These are phyloP conservation scores for Pandemis cinnamomeana DNA, from an alignment of 2,888 invertebrate species.

Conservation along the genomic window DNA sequence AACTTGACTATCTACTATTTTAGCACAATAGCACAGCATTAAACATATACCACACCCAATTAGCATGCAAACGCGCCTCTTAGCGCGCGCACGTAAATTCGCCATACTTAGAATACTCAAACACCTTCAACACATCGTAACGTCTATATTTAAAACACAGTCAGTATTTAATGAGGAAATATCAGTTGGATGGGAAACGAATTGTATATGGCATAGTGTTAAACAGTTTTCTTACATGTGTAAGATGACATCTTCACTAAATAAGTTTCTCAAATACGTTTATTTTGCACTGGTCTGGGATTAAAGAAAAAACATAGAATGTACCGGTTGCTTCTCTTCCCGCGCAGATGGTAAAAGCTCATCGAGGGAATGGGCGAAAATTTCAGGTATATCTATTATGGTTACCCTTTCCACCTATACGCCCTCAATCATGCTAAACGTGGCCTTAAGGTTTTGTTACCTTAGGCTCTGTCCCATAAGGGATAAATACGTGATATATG, in stretches of 20 bases:
- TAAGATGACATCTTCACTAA: not conserved
- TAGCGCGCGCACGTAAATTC: constrained; percentile 25
- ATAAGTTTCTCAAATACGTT: no score
- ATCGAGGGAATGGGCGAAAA: no score
- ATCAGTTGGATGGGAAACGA: not conserved
- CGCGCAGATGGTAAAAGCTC: no score
- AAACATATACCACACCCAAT: constrained; percentile 12
- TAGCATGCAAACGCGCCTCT: constrained; percentile 24
- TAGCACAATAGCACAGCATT: not conserved
- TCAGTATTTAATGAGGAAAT: constrained; percentile 2
- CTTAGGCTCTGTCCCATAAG: no score
- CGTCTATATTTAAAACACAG: constrained; percentile 37
- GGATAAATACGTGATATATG: no score
- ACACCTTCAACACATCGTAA: constrained; percentile 22
- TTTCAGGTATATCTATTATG: no score
- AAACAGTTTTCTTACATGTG: not conserved
- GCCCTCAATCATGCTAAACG: no score
- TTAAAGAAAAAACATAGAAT: no score
- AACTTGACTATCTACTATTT: not conserved
- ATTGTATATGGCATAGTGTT: not conserved
- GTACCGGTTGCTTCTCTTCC: no score
- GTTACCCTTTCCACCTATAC: no score
- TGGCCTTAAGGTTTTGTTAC: no score
- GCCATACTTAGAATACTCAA: constrained; percentile 18
- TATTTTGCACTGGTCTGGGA: no score